Evolutionary conservation across 2,888 invertebrate species (phyloP), one percentile per base, ranked within the genome.

Genomic region (Nephrocerus scutellatus): DNA sequence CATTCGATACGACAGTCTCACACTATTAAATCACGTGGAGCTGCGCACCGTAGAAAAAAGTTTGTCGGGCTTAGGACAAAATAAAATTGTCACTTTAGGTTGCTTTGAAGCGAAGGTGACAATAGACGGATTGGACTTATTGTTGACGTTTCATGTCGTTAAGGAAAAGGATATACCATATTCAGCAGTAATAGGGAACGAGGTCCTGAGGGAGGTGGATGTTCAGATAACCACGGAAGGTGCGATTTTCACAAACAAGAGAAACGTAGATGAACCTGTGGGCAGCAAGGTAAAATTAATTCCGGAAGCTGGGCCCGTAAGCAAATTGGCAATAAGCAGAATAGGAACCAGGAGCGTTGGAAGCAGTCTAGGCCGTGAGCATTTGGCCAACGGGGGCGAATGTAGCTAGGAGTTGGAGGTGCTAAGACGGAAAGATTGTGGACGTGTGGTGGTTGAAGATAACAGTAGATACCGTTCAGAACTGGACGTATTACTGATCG

Each of bases 131-230:
- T 23, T 47, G 2, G 8, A 13, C 2, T 12, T 49, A 2, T 16
- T 36, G 5, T 20, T 46, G 2, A 38, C 18, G 12, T 43, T 46
- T 20, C 37, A 47, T n/a, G 43, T 47, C 4, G 38, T 39, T 2
- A 18, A 25, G 1, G 43, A 35, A 12, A 5, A 21, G 15, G 46
- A 44, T 22, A 43, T 46, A n/a, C 21, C 26, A n/a, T 46, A 39
- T 25, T 25, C 41, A 1, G 41, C 41, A 4, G 30, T 49, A n/a
- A 22, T 47, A 5, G 47, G 47, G 4, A 49, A 40, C 26, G 39
- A 41, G 13, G 22, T 49, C 1, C 23, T 45, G 3, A 39, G 16
- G 3, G 38, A 37, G 7, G 46, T 46, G 1, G 38, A 46, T 25
- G 13, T 46, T 5, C n/a, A 32, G 6, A 34, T 49, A 6, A 32